Evolutionary conservation across 1,140 invertebrate species (phyloP).

Genomic region (Armadillidium nasatum): DNA sequence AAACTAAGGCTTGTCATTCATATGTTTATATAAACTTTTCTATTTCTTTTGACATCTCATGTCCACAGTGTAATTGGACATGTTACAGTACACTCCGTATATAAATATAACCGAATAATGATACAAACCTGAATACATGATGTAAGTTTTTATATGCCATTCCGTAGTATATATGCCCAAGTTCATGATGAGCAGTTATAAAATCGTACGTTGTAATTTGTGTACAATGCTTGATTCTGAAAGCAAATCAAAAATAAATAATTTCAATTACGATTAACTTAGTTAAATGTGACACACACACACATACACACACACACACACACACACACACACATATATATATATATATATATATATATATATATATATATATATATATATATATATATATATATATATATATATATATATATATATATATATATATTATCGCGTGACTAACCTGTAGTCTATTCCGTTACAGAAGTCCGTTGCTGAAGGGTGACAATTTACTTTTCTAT

Average conservation of each 20-base stretch:
- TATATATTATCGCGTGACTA: not conserved
- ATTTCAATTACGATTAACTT: too few species aligned
- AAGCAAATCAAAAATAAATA: too few species aligned
- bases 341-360: too few species aligned
- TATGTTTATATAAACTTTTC: not conserved
- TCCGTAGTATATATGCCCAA: constrained; percentile 83
- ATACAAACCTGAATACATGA: constrained; percentile 57
- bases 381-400: too few species aligned
- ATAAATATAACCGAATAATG: not conserved
- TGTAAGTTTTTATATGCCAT: constrained; percentile 75
- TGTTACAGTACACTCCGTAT: not conserved
- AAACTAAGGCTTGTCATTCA: not conserved
- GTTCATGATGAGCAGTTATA: constrained; percentile 76
- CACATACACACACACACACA: too few species aligned
- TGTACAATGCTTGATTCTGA: constrained; percentile 87
- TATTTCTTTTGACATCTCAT: too few species aligned
- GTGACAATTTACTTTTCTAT: constrained; percentile 64
- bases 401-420: too few species aligned
- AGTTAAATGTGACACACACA: too few species aligned
- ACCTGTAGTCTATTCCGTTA: constrained; percentile 61
- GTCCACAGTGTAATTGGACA: too few species aligned
- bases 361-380: too few species aligned
- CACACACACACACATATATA: too few species aligned
- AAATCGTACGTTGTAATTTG: constrained; percentile 67
- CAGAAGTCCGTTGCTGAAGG: constrained; percentile 89